Evolutionary conservation across 2,113 vertebrate species (phyloP).

Genomic region (Chionodraco myersi): DNA sequence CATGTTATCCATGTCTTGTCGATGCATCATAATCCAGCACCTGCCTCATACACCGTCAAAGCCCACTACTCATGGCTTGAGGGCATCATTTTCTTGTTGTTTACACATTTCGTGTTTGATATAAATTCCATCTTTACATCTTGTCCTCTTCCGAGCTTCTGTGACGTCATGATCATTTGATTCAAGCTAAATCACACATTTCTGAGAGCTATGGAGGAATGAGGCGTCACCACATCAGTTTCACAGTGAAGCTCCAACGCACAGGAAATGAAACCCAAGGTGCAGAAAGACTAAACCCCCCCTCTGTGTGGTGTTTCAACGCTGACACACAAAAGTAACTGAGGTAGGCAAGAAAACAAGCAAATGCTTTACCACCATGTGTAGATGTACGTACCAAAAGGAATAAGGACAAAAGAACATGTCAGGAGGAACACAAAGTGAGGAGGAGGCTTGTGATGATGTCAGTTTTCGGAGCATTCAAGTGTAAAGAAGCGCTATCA

Average conservation of each 20-base stretch:
- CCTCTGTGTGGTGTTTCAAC: constrained; percentile 24
- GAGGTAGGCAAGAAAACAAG: constrained; percentile 81
- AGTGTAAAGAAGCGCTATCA: constrained; percentile 45
- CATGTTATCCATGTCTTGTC: constrained; percentile 12
- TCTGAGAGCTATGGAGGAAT: constrained; percentile 26
- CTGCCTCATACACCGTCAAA: constrained; percentile 24
- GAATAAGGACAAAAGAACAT: constrained; percentile 15
- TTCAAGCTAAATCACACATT: constrained; percentile 10
- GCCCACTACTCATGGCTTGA: background rate
- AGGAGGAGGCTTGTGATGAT: constrained; percentile 31
- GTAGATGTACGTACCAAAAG: constrained; percentile 43
- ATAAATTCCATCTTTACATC: background rate
- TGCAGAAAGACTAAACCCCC: constrained; percentile 17
- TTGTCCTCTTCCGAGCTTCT: constrained; percentile 23
- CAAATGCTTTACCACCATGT: constrained; percentile 61
- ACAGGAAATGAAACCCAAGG: constrained; percentile 28
- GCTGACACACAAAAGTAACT: constrained; percentile 49
- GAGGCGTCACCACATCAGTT: constrained; percentile 27
- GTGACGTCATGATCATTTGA: constrained; percentile 13
- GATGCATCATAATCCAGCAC: constrained; percentile 64
- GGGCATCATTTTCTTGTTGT: background rate
- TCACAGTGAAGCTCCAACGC: constrained; percentile 44
- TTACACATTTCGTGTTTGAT: constrained; percentile 1
- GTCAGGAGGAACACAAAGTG: constrained; percentile 18
- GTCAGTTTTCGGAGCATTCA: constrained; percentile 47